A percentile compares a stretch with the other conserved stretches of the same genome.
These are phyloP conservation scores for Pandemis cinnamomeana DNA, from an alignment of 2,888 invertebrate species.

Conservation along the genomic window DNA sequence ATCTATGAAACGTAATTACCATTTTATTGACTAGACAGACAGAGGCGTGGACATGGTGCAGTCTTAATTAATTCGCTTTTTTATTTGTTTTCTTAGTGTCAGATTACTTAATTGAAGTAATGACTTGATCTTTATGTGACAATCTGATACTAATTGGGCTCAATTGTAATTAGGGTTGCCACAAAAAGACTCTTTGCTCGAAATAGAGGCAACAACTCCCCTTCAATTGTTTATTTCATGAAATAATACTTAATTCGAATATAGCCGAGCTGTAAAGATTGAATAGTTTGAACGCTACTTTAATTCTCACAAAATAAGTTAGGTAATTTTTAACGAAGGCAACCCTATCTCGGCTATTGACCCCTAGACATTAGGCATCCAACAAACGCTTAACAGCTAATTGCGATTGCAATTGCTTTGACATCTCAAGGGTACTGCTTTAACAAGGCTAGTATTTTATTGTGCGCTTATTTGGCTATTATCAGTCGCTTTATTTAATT, in stretches of 20 bases:
- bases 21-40: neutral
- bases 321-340: neutral
- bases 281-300: no score
- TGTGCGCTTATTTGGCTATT: slow-evolving; percentile 6
- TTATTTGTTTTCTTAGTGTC: neutral
- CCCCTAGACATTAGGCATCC: slow-evolving; percentile 14
- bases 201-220: no score
- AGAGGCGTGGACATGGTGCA: neutral
- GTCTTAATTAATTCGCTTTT: neutral
- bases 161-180: slow-evolving; percentile 15
- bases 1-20: neutral
- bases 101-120: slow-evolving; percentile 30
- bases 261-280: no score
- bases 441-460: neutral
- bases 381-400: slow-evolving; percentile 8
- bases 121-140: slow-evolving; percentile 21
- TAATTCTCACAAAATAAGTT: no score
- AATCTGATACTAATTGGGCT: slow-evolving; percentile 32
- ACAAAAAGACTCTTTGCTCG: neutral
- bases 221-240: no score
- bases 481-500: no score
- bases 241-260: no score
- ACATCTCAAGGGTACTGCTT: slow-evolving; percentile 24
- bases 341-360: slow-evolving; percentile 18
- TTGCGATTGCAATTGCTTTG: slow-evolving; percentile 14